Base-by-base conservation (phyloP, 1,140 invertebrate genomes). In the Antheraea pernyi region DNA sequence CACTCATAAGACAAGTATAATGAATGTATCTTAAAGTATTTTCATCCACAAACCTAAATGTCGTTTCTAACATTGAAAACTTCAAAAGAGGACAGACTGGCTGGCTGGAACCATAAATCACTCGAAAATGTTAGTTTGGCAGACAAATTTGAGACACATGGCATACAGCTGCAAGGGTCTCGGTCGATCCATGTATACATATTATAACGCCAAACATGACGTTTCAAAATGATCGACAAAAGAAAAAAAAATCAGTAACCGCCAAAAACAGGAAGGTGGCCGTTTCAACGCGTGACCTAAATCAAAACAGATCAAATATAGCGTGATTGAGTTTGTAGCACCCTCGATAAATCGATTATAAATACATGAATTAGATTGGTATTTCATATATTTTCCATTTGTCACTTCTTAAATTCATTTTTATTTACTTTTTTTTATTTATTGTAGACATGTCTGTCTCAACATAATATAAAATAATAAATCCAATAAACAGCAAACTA, bases 121-220 rank as follows among this genome's bases (percentile, higher is more conserved):
- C 71, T 30, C 30, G 46, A 77, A 82, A 85, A 88, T 76, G 80
- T 82, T 81, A 67, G 65, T 71, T 72, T 70, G 72, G 67, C 70
- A 79, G 71, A 81, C 75, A 83, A 83, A 83, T 83, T 82, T 78
- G 73, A 79, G 81, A 81, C 85, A 89, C 80, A 72, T 89, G 85
- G 81, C 62, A 53, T 73, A 76, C 86, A 89, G 85, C 83, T 89
- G 85, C 80, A 77, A 71, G 67, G 64, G 64, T 75, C 69, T 61
- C 11, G 22, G 22, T 39, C n/a, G 18, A 22, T 39, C 37, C 9
- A 18, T 36, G n/a, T 39, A 18, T 42, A 42, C 11, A 30, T 42
- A 37, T 39, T 36, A 36, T 18, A n/a, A 30, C n/a, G 30, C 36
- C 11, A 64, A 64, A 37, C n/a, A 37, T 36, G 13, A 39, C 22